These are phyloP conservation scores for Phylloscopus collybita DNA, from an alignment of 2,797 vertebrate genomes.

Conservation along the genomic window DNA sequence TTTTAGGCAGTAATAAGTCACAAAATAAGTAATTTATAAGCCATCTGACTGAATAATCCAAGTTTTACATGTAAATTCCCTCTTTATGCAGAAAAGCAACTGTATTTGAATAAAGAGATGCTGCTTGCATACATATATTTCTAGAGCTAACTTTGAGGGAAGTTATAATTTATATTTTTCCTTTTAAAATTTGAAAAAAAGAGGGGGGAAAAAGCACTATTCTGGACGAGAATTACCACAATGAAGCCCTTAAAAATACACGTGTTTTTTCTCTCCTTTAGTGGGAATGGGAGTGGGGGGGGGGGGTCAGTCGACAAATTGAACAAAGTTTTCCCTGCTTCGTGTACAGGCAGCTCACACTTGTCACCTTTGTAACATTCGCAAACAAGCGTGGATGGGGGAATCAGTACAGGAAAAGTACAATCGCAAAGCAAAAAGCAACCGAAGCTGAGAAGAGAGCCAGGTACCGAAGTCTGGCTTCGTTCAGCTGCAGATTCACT, in stretches of 20 bases:
- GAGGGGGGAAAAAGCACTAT: fast-evolving
- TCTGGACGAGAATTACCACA: neutral
- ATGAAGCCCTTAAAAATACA: neutral
- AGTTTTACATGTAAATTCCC: neutral
- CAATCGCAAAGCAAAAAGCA: neutral
- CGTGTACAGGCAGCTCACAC: neutral
- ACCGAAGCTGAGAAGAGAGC: neutral
- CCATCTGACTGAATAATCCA: neutral
- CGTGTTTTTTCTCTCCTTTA: fast-evolving
- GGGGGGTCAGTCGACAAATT: neutral
- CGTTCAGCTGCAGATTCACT: neutral
- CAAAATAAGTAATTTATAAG: neutral
- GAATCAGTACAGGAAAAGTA: neutral
- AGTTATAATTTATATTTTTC: neutral
- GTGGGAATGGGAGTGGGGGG: neutral
- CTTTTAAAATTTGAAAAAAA: neutral
- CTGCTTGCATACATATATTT: neutral
- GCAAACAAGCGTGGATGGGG: neutral
- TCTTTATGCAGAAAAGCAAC: neutral
- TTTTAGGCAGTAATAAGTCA: neutral
- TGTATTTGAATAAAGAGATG: neutral
- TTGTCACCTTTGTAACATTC: neutral
- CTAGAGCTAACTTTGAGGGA: neutral
- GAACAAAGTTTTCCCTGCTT: neutral
- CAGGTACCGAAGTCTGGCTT: neutral